Evolutionary conservation across 2,888 invertebrate genomes (phyloP).

Genomic region (Archaeoteleia sp.): DNA sequence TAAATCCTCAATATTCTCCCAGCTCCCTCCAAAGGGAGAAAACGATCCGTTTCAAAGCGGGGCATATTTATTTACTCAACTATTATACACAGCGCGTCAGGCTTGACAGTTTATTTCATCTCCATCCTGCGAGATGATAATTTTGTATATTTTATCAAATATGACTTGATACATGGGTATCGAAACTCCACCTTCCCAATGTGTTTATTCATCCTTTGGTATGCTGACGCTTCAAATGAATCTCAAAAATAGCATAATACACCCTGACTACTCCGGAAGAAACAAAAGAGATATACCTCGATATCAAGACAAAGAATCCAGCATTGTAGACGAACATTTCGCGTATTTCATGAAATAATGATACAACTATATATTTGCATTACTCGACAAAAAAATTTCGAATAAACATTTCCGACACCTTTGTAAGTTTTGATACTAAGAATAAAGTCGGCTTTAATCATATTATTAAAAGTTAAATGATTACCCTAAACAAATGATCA

Average conservation of each 20-base stretch:
- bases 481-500: too few relatives aligned
- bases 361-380: slow-evolving; percentile 16
- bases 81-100: slow-evolving; percentile 40
- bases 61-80: slow-evolving; percentile 41
- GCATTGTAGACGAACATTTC: slow-evolving; percentile 12
- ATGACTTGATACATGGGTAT: slow-evolving; percentile 22
- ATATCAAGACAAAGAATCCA: slow-evolving; percentile 31
- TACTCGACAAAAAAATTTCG: background rate
- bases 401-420: too few relatives aligned
- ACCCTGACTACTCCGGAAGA: slow-evolving; percentile 20
- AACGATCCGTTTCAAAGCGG: slow-evolving; percentile 29
- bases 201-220: slow-evolving; percentile 22
- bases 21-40: background rate
- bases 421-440: too few relatives aligned
- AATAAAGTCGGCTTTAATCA: too few relatives aligned
- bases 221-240: slow-evolving; percentile 17
- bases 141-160: slow-evolving; percentile 36
- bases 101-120: slow-evolving; percentile 49
- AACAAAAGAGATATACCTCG: slow-evolving; percentile 29
- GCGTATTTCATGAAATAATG: background rate
- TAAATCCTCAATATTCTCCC: background rate
- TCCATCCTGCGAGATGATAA: slow-evolving; percentile 36
- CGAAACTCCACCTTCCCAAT: background rate
- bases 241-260: slow-evolving; percentile 26
- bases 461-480: too few relatives aligned